Conservation (phyloP, 1,140 invertebrate species). For the Bombus huntii region DNA sequence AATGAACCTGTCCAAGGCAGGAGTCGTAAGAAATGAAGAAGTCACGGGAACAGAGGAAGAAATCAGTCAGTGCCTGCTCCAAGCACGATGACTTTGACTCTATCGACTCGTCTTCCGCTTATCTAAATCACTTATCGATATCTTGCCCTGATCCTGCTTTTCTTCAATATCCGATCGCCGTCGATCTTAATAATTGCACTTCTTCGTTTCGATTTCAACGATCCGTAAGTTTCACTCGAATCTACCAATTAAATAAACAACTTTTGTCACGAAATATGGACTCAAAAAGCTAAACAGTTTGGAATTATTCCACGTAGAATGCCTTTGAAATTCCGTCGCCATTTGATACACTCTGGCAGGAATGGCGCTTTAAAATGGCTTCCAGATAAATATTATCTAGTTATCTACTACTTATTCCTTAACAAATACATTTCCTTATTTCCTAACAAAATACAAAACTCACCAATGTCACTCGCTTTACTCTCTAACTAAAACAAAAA, state of each 20-base stretch:
- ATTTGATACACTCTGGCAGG: background rate
- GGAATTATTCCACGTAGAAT: background rate
- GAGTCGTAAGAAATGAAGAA: slow-evolving; percentile 51
- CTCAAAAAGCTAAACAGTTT: background rate
- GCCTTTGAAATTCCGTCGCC: background rate
- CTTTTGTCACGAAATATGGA: too few relatives aligned
- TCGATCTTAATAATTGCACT: slow-evolving; percentile 23
- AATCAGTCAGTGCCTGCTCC: slow-evolving; percentile 62
- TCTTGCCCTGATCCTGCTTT: slow-evolving; percentile 19
- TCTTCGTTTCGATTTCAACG: background rate
- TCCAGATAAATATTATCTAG: background rate
- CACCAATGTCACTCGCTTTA: too few relatives aligned
- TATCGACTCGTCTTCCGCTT: slow-evolving; percentile 49
- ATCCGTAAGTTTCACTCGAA: too few relatives aligned
- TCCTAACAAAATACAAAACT: background rate
- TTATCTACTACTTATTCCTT: background rate
- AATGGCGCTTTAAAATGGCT: background rate
- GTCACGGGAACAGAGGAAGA: slow-evolving; percentile 46
- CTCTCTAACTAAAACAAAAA: background rate
- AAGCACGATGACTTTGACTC: slow-evolving; percentile 67
- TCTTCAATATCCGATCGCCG: slow-evolving; percentile 23
- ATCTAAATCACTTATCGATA: slow-evolving; percentile 52
- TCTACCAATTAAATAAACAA: too few relatives aligned
- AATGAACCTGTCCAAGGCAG: slow-evolving; percentile 42
- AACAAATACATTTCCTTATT: too few relatives aligned